phyloP scores from a whole-genome alignment of 1,140 invertebrate species.

The Bombus confusus region DNA sequence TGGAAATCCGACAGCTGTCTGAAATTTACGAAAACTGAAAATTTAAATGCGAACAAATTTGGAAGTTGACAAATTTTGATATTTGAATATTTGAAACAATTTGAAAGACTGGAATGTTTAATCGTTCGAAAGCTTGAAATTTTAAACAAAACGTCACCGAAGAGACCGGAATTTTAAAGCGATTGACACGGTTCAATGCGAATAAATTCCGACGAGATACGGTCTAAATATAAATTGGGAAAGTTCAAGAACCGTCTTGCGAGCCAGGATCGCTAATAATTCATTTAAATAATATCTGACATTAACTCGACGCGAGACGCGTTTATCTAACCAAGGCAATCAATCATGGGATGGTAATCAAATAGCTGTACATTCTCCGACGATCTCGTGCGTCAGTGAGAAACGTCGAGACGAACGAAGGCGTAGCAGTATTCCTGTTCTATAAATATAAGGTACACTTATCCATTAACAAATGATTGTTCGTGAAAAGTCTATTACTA shows the following conservation, averaged over 20 bases:
- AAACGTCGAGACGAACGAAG: not conserved
- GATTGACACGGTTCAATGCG: not conserved
- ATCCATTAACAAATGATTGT: not conserved
- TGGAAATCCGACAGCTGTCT: not conserved
- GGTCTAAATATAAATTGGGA: not conserved
- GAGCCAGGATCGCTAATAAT: not conserved
- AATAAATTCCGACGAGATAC: not conserved
- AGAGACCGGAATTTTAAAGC: not conserved
- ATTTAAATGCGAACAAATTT: no score
- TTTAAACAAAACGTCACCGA: not conserved
- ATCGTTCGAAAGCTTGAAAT: not conserved
- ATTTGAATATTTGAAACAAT: not conserved
- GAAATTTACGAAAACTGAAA: no score
- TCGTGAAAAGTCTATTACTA: not conserved
- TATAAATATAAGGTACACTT: not conserved
- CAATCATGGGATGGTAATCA: slow-evolving; percentile 34
- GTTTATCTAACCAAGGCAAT: slow-evolving; percentile 17
- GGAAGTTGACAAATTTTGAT: not conserved
- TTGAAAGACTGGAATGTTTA: not conserved
- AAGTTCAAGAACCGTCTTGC: not conserved
- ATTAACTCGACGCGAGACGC: slow-evolving; percentile 21
- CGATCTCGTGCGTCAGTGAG: slow-evolving; percentile 20
- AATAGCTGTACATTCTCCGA: slow-evolving; percentile 29
- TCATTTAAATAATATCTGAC: slow-evolving; percentile 46
- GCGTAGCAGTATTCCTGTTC: not conserved